Evolutionary conservation across 2,888 invertebrate genomes (phyloP).

Genomic region (Oligia latruncula): DNA sequence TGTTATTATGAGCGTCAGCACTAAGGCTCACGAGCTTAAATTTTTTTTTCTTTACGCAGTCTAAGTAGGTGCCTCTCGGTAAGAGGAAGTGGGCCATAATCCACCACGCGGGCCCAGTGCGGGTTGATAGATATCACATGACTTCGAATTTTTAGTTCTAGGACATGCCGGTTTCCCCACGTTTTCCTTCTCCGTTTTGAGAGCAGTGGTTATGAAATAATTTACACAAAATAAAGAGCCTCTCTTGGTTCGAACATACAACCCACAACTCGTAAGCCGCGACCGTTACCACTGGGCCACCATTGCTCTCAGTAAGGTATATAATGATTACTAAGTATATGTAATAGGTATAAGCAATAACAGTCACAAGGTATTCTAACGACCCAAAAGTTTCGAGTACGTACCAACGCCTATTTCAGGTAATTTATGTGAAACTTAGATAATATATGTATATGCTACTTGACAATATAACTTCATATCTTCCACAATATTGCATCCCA

Average conservation of each 20-base stretch:
- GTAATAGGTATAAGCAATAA: neutral
- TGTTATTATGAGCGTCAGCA: neutral
- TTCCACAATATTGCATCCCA: conserved; percentile 61
- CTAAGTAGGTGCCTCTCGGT: too few relatives aligned
- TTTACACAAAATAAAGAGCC: neutral
- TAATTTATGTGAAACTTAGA: conserved; percentile 64
- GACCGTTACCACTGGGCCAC: too few relatives aligned
- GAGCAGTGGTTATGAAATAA: neutral
- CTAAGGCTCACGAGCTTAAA: neutral
- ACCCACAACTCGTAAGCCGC: too few relatives aligned
- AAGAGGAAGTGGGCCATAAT: too few relatives aligned
- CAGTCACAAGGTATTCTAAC: conserved; percentile 15
- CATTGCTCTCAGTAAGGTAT: too few relatives aligned
- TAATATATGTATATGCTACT: conserved; percentile 59
- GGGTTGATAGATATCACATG: too few relatives aligned
- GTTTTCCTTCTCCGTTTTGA: neutral
- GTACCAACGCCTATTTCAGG: conserved; percentile 35
- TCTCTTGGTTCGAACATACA: too few relatives aligned
- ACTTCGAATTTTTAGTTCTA: neutral
- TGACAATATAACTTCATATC: conserved; percentile 67
- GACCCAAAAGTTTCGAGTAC: conserved; percentile 26
- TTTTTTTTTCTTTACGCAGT: neutral
- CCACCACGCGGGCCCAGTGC: too few relatives aligned
- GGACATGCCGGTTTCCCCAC: neutral
- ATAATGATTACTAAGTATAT: too few relatives aligned